phyloP scores from a whole-genome alignment of 2,113 vertebrate species.

The Myxocyprinus asiaticus region DNA sequence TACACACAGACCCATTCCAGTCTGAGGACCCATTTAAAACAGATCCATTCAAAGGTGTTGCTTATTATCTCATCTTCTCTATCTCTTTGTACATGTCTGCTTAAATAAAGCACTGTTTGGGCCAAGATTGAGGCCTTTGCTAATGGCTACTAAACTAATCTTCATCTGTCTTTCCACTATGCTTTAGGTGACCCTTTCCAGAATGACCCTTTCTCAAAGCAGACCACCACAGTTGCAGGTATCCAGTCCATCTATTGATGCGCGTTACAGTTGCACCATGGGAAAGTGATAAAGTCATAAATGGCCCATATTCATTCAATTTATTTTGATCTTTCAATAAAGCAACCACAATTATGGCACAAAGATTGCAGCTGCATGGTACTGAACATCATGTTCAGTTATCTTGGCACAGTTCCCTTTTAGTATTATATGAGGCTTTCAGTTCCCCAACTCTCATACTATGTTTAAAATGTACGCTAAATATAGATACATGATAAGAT shows the following conservation, averaged over 20 bases:
- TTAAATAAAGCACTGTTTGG: too few species aligned
- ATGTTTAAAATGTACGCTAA: too few species aligned
- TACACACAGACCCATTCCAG: constrained; percentile 91
- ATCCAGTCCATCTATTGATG: constrained; percentile 44
- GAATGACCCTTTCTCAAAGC: constrained; percentile 91
- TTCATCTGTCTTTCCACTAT: constrained; percentile 16
- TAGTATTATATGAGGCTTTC: constrained; percentile 60
- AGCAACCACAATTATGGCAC: too few species aligned
- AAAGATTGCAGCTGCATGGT: background rate
- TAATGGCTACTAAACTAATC: background rate
- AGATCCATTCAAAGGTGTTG: constrained; percentile 88
- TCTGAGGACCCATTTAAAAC: constrained; percentile 94
- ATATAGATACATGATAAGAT: too few species aligned
- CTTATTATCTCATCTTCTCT: too few species aligned
- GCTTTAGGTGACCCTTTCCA: constrained; percentile 88
- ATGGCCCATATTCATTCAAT: too few species aligned
- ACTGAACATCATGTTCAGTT: constrained; percentile 21
- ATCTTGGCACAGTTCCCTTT: constrained; percentile 57
- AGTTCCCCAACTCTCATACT: constrained; percentile 49
- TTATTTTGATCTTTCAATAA: too few species aligned
- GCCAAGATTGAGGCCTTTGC: background rate
- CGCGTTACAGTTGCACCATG: too few species aligned
- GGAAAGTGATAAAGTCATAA: background rate
- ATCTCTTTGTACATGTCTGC: too few species aligned
- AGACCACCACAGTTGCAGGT: constrained; percentile 81